Base-by-base conservation (phyloP, 2,113 vertebrate genomes). In the Marmota monax region DNA sequence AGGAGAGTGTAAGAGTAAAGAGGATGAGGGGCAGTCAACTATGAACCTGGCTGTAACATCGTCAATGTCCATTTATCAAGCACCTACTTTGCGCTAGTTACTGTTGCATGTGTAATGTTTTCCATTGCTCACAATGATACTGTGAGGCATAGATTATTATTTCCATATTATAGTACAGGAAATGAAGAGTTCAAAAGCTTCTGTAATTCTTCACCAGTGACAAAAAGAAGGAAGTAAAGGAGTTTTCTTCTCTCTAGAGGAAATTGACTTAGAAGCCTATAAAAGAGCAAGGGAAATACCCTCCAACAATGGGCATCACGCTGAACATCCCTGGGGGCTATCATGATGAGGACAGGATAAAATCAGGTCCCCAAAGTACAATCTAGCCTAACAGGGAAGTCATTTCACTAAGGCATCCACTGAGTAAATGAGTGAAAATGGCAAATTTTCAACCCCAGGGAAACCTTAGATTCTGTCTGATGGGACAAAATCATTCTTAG, bases 61-160 rank as follows among this genome's bases (percentile, higher is more conserved):
- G 45, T 23, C 61, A 82, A 27, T 29, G 88, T 84, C 76, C 67
- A 48, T 87, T 78, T 87, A 65, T 84, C 32, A 84, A 91, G 42
- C 10, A 48, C 45, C 83, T 85, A 34, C 63, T 77, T 90, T 32
- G 17, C 77, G 34, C 25, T 88, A 42, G 1, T 37, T 89, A 65
- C 25, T 89, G 39, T 80, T 83, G 58, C 27, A 37, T 76, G 48
- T n/a, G 25, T 34, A 58, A 73, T 82, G 73, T 73, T 73, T 58
- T n/a, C 84, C 72, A 53, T 51, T 80, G 27, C 20, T 85, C 37
- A 80, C 34, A 45, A 25, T 80, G n/a, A 84, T 61, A 67, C 45
- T 80, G 5, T 70, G 77, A 78, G 22, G 72, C 61, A 94, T 86
- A 53, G 58, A 58, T 56, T 83, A 80, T 93, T 77, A 83, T 94